Evolutionary conservation across 2,797 vertebrate genomes (phyloP).

Genomic region (Craterocephalus amniculus): DNA sequence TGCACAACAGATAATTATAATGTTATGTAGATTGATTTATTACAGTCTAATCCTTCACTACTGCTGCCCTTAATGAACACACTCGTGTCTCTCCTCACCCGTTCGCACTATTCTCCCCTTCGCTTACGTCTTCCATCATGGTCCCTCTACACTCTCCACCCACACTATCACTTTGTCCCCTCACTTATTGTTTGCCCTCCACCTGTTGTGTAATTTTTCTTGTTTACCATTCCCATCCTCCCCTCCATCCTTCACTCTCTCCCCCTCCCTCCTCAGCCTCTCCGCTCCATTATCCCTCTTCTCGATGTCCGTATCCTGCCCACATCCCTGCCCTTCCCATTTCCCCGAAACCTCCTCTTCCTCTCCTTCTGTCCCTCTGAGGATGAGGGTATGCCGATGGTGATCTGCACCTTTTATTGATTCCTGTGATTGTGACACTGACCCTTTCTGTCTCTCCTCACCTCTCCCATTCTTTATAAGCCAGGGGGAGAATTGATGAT

Average conservation of each 20-base stretch:
- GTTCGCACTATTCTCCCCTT: slow-evolving; percentile 12
- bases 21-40: slow-evolving; percentile 11
- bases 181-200: slow-evolving; percentile 50
- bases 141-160: slow-evolving; percentile 27
- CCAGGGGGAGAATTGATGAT: slow-evolving; percentile 60
- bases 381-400: slow-evolving; percentile 52
- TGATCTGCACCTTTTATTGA: slow-evolving; percentile 61
- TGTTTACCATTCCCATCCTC: slow-evolving; percentile 56
- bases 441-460: slow-evolving; percentile 46
- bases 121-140: slow-evolving; percentile 5
- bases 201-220: slow-evolving; percentile 47
- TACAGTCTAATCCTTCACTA: slow-evolving; percentile 15
- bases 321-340: slow-evolving; percentile 56
- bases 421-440: slow-evolving; percentile 64
- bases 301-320: slow-evolving; percentile 49
- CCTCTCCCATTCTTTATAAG: slow-evolving; percentile 25
- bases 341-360: slow-evolving; percentile 37
- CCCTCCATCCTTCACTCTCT: slow-evolving; percentile 27
- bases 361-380: slow-evolving; percentile 34
- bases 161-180: slow-evolving; percentile 12
- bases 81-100: slow-evolving; percentile 1
- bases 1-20: neutral
- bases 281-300: slow-evolving; percentile 51
- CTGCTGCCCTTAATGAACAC: slow-evolving; percentile 8
- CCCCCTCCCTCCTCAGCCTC: slow-evolving; percentile 25